Percentiles rank a stretch among this genome's conserved stretches.
These are phyloP conservation scores for Scaeva pyrastri DNA, from an alignment of 2,888 invertebrate genomes.

Conservation along the genomic window DNA sequence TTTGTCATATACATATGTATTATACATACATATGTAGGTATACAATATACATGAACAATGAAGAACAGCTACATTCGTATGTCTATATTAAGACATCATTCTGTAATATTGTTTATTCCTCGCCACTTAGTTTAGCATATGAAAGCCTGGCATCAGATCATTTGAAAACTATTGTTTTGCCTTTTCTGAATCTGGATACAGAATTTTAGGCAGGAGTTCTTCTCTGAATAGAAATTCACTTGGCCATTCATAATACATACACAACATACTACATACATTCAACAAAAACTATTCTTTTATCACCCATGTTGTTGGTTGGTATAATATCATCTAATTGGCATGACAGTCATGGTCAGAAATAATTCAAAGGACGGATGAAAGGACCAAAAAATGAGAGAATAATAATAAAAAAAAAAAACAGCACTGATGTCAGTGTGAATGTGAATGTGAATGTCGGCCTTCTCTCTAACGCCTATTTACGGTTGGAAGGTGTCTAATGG, in stretches of 20 bases:
- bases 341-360: conserved; percentile 72
- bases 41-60: neutral
- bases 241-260: neutral
- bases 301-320: conserved; percentile 11
- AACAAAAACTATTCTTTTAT: conserved; percentile 1
- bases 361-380: conserved; percentile 73
- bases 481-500: conserved; percentile 72
- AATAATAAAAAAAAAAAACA: conserved; percentile 17
- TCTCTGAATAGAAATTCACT: neutral
- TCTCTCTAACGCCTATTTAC: conserved; percentile 61
- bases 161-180: conserved; percentile 18
- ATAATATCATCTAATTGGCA: conserved; percentile 62
- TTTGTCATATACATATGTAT: too few species aligned
- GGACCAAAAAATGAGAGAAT: conserved; percentile 65
- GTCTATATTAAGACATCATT: neutral
- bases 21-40: neutral
- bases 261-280: neutral
- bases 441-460: conserved; percentile 55
- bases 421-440: conserved; percentile 30
- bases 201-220: conserved; percentile 1
- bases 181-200: conserved; percentile 7
- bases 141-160: conserved; percentile 32
- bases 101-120: conserved; percentile 6
- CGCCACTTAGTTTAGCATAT: conserved; percentile 21
- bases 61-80: neutral